Conservation (phyloP, 2,113 vertebrate species). For the Platycercus adscitus region DNA sequence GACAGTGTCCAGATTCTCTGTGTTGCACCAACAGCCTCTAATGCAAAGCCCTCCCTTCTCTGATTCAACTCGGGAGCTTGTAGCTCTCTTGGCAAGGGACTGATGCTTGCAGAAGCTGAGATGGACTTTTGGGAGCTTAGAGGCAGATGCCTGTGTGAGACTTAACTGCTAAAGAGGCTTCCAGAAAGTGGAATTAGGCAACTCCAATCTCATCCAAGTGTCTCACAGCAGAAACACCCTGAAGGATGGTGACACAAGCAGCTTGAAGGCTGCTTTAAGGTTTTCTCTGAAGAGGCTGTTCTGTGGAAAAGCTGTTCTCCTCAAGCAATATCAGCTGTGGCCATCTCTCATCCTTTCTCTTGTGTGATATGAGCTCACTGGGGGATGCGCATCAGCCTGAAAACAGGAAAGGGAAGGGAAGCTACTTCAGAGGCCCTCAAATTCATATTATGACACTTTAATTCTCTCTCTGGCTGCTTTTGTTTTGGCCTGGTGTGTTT, state of each 20-base stretch:
- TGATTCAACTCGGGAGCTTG: neutral
- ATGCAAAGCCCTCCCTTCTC: neutral
- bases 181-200: neutral
- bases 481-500: conserved; percentile 26
- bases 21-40: neutral
- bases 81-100: neutral
- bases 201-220: neutral
- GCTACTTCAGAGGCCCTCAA: conserved; percentile 53
- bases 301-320: neutral
- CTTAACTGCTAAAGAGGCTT: neutral
- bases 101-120: neutral
- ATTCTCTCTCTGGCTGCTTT: conserved; percentile 49
- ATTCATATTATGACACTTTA: conserved; percentile 45
- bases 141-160: neutral
- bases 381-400: conserved; percentile 14
- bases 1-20: neutral
- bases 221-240: rapidly evolving
- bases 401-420: conserved; percentile 60
- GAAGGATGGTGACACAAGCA: neutral
- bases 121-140: neutral
- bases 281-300: neutral
- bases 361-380: neutral
- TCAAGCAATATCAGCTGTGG: neutral
- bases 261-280: neutral
- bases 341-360: neutral